Base-by-base conservation (phyloP, 2,888 invertebrate genomes). In the Heliconius sara region DNA sequence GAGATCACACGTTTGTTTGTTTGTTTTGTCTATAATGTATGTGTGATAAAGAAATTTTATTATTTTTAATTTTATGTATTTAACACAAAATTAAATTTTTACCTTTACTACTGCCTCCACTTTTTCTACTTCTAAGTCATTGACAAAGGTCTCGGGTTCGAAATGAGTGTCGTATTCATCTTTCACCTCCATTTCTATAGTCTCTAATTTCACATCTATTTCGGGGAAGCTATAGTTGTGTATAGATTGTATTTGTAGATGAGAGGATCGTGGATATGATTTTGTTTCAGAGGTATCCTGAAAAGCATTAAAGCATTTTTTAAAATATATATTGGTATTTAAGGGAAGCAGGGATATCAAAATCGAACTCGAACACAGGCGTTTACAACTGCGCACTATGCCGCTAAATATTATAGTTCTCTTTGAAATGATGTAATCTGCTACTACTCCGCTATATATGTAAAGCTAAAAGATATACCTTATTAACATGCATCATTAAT, bases 71-170 rank as follows among this genome's bases (percentile, higher is more conserved):
- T 57, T n/a, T 22, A 57, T n/a, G 10, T 60, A 60, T 60, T 9
- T n/a, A 3, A 60, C 1, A 60, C 0, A 10, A 57, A 10, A n/a
- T 12, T n/a, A 4, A 3, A 0, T 60, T 52, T 10, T 34, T 16
- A 66, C 19, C 34, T n/a, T 57, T 25, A 68, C 63, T 70, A 81
- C 81, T 78, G 78, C 80, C 63, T 80, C 80, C 19, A 77, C 72
- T 57, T 81, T 80, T 19, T 85, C 84, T 10, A 89, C 10, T 19
- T 85, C 81, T 10, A 90, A 60, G 5, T 89, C 86, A 4, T 90
- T 88, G 0, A 88, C 92, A 81, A 93, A 92, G 0, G 91, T 88
- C 82, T 90, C 90, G 0, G 91, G 91, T 39, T 93, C 92, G 10
- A 85, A 87, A 63, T 93, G 91, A 0, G 87, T 88, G 1, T 85